Evolutionary conservation across 1,140 invertebrate species (phyloP).

Genomic region (Riptortus pedestris): DNA sequence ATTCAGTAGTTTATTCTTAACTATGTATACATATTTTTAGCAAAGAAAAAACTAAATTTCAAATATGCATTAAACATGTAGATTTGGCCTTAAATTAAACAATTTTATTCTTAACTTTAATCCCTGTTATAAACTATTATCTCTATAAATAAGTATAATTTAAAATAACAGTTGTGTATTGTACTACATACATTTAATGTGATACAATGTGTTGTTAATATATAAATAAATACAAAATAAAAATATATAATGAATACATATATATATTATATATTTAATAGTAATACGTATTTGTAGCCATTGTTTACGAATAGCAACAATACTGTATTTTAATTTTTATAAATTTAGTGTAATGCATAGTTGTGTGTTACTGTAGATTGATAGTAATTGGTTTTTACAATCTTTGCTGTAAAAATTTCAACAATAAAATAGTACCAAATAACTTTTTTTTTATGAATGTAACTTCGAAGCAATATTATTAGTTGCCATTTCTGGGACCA

Average conservation of each 20-base stretch:
- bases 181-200: conserved; percentile 4
- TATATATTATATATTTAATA: conserved; percentile 7
- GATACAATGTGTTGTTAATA: conserved; percentile 4
- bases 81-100: no score
- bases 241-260: no score
- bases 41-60: no score
- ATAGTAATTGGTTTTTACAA: not conserved
- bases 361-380: not conserved
- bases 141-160: no score
- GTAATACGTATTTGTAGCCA: not conserved
- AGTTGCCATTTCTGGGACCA: conserved; percentile 5
- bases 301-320: not conserved
- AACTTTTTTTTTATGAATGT: not conserved
- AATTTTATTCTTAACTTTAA: no score
- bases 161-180: conserved; percentile 1
- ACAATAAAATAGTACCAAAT: not conserved
- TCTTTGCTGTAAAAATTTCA: not conserved
- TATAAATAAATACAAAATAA: not conserved
- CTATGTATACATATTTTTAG: no score
- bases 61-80: no score
- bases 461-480: conserved; percentile 2
- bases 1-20: no score
- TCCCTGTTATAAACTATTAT: not conserved
- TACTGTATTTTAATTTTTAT: conserved; percentile 3
- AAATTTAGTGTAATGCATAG: no score